Base-by-base conservation (phyloP, 2,888 invertebrate species). In the Resseliella maxima region DNA sequence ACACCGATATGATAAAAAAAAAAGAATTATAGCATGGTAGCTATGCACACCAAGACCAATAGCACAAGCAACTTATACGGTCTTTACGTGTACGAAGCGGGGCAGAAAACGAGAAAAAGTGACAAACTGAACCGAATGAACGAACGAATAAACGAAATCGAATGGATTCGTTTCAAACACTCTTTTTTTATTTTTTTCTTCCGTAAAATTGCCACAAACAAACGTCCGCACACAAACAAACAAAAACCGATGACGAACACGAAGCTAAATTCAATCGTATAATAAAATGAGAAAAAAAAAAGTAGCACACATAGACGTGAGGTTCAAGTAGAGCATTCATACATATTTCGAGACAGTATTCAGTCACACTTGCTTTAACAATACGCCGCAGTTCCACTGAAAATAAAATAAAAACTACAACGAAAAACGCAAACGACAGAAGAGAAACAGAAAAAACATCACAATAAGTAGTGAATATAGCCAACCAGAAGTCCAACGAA, bases 301-400 rank as follows among this genome's bases (percentile, higher is more conserved):
- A 31, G 72, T 72, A 72, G 72, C 72, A 72, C 72, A 72, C 72
- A 72, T 31, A 72, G 72, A 72, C 72, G 72, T 72, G 72, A 36
- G 83, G 83, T 83, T 83, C 83, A 83, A 83, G 38, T 83, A 41
- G 41, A 36, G 38, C 83, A 83, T n/a, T 83, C 36, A 72, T 72
- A 72, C 72, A 72, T 72, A 72, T 31, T 72, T 72, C 72, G 72
- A 31, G 38, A 38, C 41, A 83, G 83, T 83, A 83, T 83, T 83
- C 83, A 83, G 83, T 83, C 83, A 83, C 36, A 83, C 83, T 83
- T 83, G 83, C 83, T 83, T n/a, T 83, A 83, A 36, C n/a, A 83
- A 83, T 72, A 72, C 72, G 72, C 72, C 27, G 31, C 72, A 31
- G 72, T 72, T 72, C 72, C 72, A 35, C 72, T 35, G 72, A 72